Base-by-base conservation (phyloP, 2,113 vertebrate species). In the Coregonus clupeaformis region DNA sequence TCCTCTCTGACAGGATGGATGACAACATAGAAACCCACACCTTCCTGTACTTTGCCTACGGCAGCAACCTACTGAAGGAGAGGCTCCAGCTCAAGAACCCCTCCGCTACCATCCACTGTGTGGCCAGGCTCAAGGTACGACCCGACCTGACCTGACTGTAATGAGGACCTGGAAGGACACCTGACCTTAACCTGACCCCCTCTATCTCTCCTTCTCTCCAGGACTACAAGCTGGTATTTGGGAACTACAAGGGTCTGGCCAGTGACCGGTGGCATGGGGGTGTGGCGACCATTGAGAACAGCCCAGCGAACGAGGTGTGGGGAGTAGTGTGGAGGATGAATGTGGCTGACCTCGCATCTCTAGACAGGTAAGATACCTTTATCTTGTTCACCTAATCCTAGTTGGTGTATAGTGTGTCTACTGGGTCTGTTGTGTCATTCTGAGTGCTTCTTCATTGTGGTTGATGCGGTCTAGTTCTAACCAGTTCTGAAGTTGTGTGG, bases 191-290 rank as follows among this genome's bases (percentile, higher is more conserved):
- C 68, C 36, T 20, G 4, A 9, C 6, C 6, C n/a, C 59, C 13
- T 12, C 27, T 32, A 70, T 45, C 55, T 14, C 0, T 63, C 42
- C 62, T 0, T 68, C 24, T 49, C 20, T 22, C 60, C 87, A 98
- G 97, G 94, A 95, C 85, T 96, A 95, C 86, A 96, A 91, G 65
- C 88, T 98, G 29, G 91, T 93, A 76, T 98, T 98, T 91, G 95
- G 96, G 24, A 93, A 92, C 92, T 90, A 91, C 84, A 87, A 87
- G 88, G 93, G 93, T 79, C 70, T 94, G 70, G 92, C 85, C 78
- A 97, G 91, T 88, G 85, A 92, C 65, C 82, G 89, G 25, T 98
- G 96, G 96, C 95, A 94, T 36, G 96, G 96, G 84, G 95, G 95
- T 52, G 93, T 94, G 82, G 96, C 96, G 75, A 97, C 96, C 69